Conservation (phyloP, 2,113 vertebrate genomes). For the Eptatretus burgeri region DNA sequence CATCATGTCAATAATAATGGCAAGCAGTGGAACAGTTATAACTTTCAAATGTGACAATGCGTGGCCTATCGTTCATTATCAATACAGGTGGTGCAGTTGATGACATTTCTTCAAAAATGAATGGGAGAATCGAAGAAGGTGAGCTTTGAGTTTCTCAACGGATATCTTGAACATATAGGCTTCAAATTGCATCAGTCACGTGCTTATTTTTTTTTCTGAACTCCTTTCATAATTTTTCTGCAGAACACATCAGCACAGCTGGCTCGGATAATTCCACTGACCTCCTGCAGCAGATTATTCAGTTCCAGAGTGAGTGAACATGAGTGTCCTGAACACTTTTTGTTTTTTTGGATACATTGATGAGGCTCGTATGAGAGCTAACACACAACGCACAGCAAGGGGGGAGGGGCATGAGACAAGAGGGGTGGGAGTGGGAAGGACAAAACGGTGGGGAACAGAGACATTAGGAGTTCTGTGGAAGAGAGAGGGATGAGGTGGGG, state of each 20-base stretch:
- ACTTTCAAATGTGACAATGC: no score
- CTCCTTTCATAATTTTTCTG: slow-evolving; percentile 7
- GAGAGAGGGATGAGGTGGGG: no score
- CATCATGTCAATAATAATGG: no score
- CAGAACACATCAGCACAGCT: slow-evolving; percentile 88
- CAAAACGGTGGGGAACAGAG: no score
- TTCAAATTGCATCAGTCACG: background rate
- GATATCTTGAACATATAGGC: slow-evolving; percentile 1
- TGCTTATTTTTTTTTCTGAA: background rate
- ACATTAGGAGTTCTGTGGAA: no score
- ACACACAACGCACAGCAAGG: no score
- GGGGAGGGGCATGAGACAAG: no score
- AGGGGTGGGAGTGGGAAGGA: no score
- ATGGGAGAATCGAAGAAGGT: slow-evolving; percentile 42
- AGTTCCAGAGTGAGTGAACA: slow-evolving; percentile 51
- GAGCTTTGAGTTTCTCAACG: slow-evolving; percentile 15
- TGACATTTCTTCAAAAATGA: slow-evolving; percentile 45
- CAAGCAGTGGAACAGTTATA: no score
- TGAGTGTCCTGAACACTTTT: background rate
- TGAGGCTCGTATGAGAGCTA: no score
- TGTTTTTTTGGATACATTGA: background rate
- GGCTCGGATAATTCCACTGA: slow-evolving; percentile 59
- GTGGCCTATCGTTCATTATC: no score
- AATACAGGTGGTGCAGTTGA: slow-evolving; percentile 35
- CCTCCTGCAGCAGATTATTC: slow-evolving; percentile 72